Evolutionary conservation across 1,140 invertebrate genomes (phyloP), one percentile per base, ranked within the genome.

Genomic region (Panagrolaimus sp.): DNA sequence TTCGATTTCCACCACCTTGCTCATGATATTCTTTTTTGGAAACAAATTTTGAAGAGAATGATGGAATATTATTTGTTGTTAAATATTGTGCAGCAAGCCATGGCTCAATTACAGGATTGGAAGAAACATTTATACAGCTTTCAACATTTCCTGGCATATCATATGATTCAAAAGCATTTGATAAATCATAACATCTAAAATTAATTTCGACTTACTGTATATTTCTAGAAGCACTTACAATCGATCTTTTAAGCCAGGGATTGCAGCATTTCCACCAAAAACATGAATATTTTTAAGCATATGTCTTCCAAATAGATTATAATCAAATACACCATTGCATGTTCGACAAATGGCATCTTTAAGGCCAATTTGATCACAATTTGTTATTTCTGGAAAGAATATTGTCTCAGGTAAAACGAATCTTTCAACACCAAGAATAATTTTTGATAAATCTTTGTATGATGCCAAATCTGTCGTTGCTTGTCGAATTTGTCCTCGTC

Each of bases 401-500:
- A 99, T 84, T 20, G 98, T 85, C 86, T 99, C 96, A 0, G 96
- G 94, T 53, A 98, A 89, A 0, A 90, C 86, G 84, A 98, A 96
- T 51, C 86, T 71, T 71, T 87, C 86, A 82, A 95, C 96, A 81
- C 92, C 93, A 76, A 98, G 85, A 16, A 38, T 23, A 9, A 82
- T 76, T 53, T 66, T 70, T 38, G 64, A 16, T n/a, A 48, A 48
- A 48, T 63, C 66, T 11, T 44, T 45, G 14, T 11, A n/a, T 8
- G 67, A 42, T n/a, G 57, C 57, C 20, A 11, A 63, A 68, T 42
- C 42, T 14, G n/a, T n/a, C n/a, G n/a, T 20, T 9, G 16, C 16
- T n/a, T 42, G 23, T 63, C n/a, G 20, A 67, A 87, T 84, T 0
- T 94, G 84, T 83, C 89, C 92, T 9, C 93, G 92, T 72, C 92